These are phyloP conservation scores for Enteromius treurensis DNA, from an alignment of 2,797 vertebrate species.

Conservation along the genomic window DNA sequence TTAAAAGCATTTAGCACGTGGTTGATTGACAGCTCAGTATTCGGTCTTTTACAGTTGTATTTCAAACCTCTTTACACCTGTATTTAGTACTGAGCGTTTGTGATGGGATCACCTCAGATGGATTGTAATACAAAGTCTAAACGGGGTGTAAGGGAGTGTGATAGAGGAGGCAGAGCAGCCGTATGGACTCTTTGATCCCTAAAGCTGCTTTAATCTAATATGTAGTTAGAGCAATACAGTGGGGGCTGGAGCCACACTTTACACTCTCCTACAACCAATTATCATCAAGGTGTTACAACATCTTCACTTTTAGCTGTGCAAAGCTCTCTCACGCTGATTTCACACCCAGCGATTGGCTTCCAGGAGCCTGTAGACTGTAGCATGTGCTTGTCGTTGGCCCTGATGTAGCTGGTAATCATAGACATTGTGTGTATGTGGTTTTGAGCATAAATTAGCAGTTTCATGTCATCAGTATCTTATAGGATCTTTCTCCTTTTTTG, in stretches of 20 bases:
- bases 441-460: slow-evolving; percentile 30
- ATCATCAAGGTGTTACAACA: slow-evolving; percentile 41
- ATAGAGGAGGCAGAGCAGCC: background rate
- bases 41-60: background rate
- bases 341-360: slow-evolving; percentile 62
- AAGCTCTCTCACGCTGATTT: slow-evolving; percentile 59
- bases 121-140: background rate
- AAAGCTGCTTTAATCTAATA: slow-evolving; percentile 45
- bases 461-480: background rate
- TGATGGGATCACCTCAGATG: background rate
- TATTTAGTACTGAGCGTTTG: background rate
- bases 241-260: slow-evolving; percentile 16
- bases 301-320: slow-evolving; percentile 45
- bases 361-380: slow-evolving; percentile 61
- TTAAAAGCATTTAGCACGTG: background rate
- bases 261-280: slow-evolving; percentile 31
- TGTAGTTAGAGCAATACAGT: slow-evolving; percentile 29
- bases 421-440: slow-evolving; percentile 26
- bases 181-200: slow-evolving; percentile 36
- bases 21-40: background rate
- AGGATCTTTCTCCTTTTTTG: slow-evolving; percentile 46
- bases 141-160: background rate
- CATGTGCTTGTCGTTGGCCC: slow-evolving; percentile 40
- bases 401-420: slow-evolving; percentile 36
- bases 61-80: background rate